Evolutionary conservation across 2,797 vertebrate genomes (phyloP).

Genomic region (Pyrocephalus nanus): DNA sequence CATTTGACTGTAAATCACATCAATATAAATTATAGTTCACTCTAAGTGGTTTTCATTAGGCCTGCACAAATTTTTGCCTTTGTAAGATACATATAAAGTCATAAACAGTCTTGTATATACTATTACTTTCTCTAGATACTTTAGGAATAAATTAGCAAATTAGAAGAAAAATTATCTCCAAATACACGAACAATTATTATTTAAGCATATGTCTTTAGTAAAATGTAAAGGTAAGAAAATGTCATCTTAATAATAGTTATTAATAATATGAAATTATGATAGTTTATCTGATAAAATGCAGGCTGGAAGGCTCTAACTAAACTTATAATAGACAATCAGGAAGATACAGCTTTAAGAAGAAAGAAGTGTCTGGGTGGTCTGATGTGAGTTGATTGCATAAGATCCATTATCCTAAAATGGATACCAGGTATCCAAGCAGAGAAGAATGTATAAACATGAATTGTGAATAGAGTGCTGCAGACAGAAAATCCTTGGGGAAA

Average conservation of each 20-base stretch:
- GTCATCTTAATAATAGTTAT: background rate
- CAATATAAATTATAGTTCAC: background rate
- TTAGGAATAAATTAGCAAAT: background rate
- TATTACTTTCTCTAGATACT: background rate
- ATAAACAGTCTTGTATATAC: background rate
- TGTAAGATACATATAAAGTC: background rate
- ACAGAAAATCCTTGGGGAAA: background rate
- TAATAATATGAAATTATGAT: background rate
- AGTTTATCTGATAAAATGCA: background rate
- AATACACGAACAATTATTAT: background rate
- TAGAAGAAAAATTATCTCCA: background rate
- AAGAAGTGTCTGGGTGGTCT: slow-evolving; percentile 15
- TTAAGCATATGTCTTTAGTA: background rate
- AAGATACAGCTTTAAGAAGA: background rate
- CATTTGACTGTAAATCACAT: background rate
- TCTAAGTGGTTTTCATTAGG: background rate
- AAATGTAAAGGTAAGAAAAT: background rate
- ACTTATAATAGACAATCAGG: background rate
- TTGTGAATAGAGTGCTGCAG: background rate
- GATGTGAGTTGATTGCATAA: background rate
- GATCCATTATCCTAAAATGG: background rate
- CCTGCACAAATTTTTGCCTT: background rate
- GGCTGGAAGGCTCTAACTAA: background rate
- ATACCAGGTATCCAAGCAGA: background rate
- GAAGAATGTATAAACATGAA: slow-evolving; percentile 6